Percentiles rank a stretch among this genome's conserved stretches.
Conservation (phyloP, 2,888 invertebrate species). For the Tortrix viridana region DNA sequence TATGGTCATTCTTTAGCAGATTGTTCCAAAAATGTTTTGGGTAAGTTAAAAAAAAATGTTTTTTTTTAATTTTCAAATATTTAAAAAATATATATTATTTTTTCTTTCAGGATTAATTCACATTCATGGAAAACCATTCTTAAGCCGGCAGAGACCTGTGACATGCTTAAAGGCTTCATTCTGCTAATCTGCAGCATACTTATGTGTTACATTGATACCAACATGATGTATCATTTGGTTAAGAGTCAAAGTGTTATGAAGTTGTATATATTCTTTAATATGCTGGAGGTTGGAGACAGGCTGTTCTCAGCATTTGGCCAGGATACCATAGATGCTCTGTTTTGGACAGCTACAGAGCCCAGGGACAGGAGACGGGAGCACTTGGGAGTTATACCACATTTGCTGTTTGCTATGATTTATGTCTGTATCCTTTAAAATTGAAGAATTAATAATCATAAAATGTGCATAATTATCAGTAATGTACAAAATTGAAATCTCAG, state of each 20-base stretch:
- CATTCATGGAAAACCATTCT: conserved; percentile 83
- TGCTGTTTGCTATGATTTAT: conserved; percentile 95
- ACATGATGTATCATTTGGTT: conserved; percentile 98
- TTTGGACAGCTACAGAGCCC: conserved; percentile 99
- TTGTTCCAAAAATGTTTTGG: conserved; percentile 90
- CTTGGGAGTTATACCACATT: conserved; percentile 94
- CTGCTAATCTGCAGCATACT: conserved; percentile 91
- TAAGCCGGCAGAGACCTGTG: conserved; percentile 97
- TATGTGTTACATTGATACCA: conserved; percentile 97
- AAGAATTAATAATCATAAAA: no score
- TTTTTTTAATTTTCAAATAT: conserved; percentile 5
- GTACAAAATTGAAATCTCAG: no score
- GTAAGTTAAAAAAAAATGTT: conserved; percentile 62
- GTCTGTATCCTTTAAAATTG: conserved; percentile 93
- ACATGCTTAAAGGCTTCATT: conserved; percentile 96
- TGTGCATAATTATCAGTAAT: no score
- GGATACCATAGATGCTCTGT: conserved; percentile 98
- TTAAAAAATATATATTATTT: conserved; percentile 8
- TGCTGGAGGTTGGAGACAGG: conserved; percentile 98
- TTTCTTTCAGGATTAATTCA: conserved; percentile 63
- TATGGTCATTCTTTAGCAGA: conserved; percentile 91
- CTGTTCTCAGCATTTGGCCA: conserved; percentile 98
- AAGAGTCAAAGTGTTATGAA: conserved; percentile 99
- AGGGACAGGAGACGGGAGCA: conserved; percentile 92
- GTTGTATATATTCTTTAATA: conserved; percentile 99